Evolutionary conservation across 2,797 vertebrate genomes (phyloP).

Genomic region (Malacoraja senta): DNA sequence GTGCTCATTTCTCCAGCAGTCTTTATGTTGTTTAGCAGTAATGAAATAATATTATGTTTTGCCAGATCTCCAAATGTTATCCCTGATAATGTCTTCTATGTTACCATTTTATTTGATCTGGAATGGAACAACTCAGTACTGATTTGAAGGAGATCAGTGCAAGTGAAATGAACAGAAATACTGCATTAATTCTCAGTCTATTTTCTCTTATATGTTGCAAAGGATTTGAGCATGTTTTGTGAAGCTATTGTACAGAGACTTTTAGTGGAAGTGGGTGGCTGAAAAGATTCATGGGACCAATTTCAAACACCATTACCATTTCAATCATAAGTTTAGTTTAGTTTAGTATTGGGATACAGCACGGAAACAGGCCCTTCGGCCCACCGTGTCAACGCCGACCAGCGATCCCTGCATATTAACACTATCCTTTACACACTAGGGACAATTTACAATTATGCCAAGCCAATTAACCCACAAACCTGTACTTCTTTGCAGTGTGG

Average conservation of each 20-base stretch:
- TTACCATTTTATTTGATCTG: not conserved
- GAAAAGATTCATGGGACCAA: not conserved
- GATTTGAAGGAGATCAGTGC: not conserved
- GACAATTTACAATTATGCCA: too few species aligned
- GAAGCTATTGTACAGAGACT: not conserved
- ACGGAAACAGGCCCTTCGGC: too few species aligned
- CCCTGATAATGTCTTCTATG: not conserved
- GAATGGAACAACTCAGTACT: not conserved
- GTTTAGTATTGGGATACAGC: too few species aligned
- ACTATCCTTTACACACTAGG: too few species aligned
- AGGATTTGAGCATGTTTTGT: not conserved
- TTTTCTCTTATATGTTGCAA: not conserved
- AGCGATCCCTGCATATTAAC: too few species aligned
- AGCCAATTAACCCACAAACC: too few species aligned
- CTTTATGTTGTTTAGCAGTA: not conserved
- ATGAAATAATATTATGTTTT: not conserved
- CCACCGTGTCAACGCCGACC: too few species aligned
- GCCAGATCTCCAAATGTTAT: not conserved
- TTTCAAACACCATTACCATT: not conserved
- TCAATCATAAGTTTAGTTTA: too few species aligned
- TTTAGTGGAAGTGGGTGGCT: not conserved
- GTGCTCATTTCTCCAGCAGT: not conserved
- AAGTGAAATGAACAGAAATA: not conserved
- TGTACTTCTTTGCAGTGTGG: too few species aligned
- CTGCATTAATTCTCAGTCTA: not conserved